These are phyloP conservation scores for Epinotia ramella DNA, from an alignment of 2,888 invertebrate genomes.

Conservation along the genomic window DNA sequence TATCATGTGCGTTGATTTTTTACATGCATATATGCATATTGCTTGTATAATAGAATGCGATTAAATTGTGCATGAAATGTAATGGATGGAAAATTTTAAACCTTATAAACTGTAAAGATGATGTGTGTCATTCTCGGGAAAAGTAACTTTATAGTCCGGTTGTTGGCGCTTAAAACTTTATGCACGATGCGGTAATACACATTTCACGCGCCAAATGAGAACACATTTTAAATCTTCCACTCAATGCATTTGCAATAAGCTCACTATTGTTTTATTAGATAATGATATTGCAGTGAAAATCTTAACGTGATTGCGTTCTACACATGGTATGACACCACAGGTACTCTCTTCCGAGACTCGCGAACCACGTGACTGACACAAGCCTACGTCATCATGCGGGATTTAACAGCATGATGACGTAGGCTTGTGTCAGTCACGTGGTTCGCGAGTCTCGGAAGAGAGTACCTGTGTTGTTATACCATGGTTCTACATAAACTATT, in stretches of 20 bases:
- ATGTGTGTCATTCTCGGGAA: background rate
- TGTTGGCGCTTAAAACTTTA: background rate
- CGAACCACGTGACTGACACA: too few relatives aligned
- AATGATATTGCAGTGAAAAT: background rate
- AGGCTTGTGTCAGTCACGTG: too few relatives aligned
- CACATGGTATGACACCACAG: too few relatives aligned
- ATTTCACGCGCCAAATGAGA: background rate
- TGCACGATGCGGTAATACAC: background rate
- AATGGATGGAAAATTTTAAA: background rate
- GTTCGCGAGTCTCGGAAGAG: too few relatives aligned
- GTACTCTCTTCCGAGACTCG: too few relatives aligned
- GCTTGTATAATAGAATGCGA: too few relatives aligned
- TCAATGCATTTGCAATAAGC: background rate
- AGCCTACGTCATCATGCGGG: too few relatives aligned
- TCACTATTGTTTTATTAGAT: background rate
- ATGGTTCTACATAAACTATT: background rate
- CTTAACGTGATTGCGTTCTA: background rate
- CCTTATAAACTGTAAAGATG: background rate
- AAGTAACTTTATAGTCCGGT: background rate
- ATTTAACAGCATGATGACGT: too few relatives aligned
- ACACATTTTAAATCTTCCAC: background rate
- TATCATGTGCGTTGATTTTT: constrained; percentile 17
- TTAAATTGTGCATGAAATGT: background rate
- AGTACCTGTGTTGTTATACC: too few relatives aligned
- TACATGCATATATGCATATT: too few relatives aligned